These are phyloP conservation scores for Lepidocolaptes lacrymiger DNA, from an alignment of 2,797 vertebrate species.

Conservation along the genomic window DNA sequence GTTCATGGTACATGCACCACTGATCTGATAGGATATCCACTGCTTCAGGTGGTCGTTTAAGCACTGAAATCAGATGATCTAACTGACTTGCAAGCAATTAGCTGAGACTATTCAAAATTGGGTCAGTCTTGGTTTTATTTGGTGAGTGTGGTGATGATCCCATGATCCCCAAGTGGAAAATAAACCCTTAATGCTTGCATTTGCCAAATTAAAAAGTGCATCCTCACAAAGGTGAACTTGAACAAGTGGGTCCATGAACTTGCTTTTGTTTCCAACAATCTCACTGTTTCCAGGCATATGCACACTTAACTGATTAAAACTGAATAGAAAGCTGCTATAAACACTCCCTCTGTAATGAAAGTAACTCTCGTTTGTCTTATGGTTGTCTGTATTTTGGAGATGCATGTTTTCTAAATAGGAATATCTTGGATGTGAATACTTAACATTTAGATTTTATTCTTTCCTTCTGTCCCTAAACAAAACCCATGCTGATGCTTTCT, in stretches of 20 bases:
- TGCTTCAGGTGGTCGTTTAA: neutral
- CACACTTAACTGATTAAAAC: neutral
- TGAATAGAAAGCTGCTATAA: neutral
- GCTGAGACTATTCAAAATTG: neutral
- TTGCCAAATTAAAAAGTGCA: neutral
- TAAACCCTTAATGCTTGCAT: neutral
- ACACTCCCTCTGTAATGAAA: neutral
- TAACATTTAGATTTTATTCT: neutral
- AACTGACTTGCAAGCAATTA: neutral
- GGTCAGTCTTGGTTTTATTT: neutral
- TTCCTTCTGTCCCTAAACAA: neutral
- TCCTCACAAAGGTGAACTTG: neutral
- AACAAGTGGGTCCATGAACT: fast-evolving
- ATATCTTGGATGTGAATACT: neutral
- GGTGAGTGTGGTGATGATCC: neutral
- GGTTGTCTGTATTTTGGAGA: neutral
- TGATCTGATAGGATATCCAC: neutral
- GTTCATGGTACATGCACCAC: fast-evolving
- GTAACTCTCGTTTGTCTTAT: neutral
- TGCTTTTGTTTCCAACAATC: neutral
- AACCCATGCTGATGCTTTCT: neutral
- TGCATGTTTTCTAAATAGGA: neutral
- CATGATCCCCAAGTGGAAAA: neutral
- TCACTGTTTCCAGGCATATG: neutral
- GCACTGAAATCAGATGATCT: neutral